Conservation (phyloP, 2,888 invertebrate species). For the Eumacrocentrus americanus region DNA sequence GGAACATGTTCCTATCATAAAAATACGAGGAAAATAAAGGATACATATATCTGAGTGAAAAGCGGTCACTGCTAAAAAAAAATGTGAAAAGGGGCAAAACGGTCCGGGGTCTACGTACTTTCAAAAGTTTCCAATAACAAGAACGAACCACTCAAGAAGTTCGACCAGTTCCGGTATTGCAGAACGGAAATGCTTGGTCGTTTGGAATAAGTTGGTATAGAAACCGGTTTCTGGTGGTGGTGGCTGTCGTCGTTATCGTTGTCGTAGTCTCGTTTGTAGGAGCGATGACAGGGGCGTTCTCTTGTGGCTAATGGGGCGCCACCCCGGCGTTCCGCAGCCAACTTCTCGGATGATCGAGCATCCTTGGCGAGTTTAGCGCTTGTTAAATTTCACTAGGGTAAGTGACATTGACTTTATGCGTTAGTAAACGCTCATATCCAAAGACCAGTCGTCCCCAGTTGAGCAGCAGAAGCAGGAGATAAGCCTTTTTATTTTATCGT, state of each 20-base stretch:
- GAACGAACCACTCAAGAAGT: slow-evolving; percentile 29
- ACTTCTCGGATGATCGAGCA: slow-evolving; percentile 26
- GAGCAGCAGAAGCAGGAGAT: too few relatives aligned
- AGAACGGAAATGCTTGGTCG: slow-evolving; percentile 25
- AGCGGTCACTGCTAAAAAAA: slow-evolving; percentile 5
- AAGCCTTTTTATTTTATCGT: background rate
- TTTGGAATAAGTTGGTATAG: slow-evolving; percentile 16
- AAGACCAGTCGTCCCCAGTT: too few relatives aligned
- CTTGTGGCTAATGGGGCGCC: slow-evolving; percentile 31
- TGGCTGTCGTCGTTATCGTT: slow-evolving; percentile 25
- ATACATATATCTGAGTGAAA: background rate
- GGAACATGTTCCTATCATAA: slow-evolving; percentile 3
- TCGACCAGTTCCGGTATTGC: slow-evolving; percentile 30
- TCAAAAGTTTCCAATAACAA: slow-evolving; percentile 30
- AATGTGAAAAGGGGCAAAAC: slow-evolving; percentile 14
- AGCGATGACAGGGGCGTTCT: slow-evolving; percentile 28
- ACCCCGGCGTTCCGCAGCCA: slow-evolving; percentile 23
- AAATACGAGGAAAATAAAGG: background rate
- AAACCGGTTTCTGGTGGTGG: slow-evolving; percentile 24
- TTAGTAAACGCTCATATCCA: background rate
- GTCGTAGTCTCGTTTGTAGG: slow-evolving; percentile 28
- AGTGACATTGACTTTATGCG: background rate
- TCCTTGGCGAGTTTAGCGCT: slow-evolving; percentile 15
- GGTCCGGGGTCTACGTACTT: slow-evolving; percentile 20
- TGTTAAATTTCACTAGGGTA: slow-evolving; percentile 17